Base-by-base conservation (phyloP, 2,797 vertebrate genomes). In the Sebastes goodei region DNA sequence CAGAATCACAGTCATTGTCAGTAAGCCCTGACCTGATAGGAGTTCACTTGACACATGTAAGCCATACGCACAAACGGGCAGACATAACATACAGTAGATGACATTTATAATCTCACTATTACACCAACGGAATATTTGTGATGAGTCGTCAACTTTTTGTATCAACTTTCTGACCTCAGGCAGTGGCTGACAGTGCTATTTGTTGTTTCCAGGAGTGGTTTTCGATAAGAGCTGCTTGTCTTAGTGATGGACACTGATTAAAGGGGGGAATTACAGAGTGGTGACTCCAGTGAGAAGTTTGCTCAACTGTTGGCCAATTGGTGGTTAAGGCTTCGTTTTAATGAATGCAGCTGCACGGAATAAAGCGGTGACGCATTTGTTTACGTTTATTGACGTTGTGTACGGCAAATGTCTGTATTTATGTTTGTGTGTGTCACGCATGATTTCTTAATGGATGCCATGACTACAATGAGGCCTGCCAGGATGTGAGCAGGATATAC, bases 321-420 rank as follows among this genome's bases (percentile, higher is more conserved):
- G 71, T 74, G 79, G 80, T 92, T 78, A 71, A 27, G 63, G 49
- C 70, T 66, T 60, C 14, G 4, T 53, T 80, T 79, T 86, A 89
- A 88, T 84, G 82, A 87, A 74, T 15, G 81, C 86, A 82, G 86
- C 89, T 85, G 86, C 78, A 70, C 12, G 2, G 49, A 88, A 81
- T 74, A 81, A 84, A 89, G 77, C 6, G 61, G 70, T 86, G 88
- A 88, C 80, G 85, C 78, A 89, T 88, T 88, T 86, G 79, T 88
- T 86, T 83, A 82, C 67, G 59, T 84, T 81, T 33, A 70, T 49
- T 67, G 71, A 75, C 71, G 73, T 57, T 70, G 23, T 65, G 46
- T 46, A 60, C 9, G 25, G 76, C 59, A 66, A 75, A 74, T 33
- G 69, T 76, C 38, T 46, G 7, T 72, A 61, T 79, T 68, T 78